Evolutionary conservation across 2,888 invertebrate genomes (phyloP), one percentile per base, ranked within the genome.

Genomic region (Dendrolimus houi): DNA sequence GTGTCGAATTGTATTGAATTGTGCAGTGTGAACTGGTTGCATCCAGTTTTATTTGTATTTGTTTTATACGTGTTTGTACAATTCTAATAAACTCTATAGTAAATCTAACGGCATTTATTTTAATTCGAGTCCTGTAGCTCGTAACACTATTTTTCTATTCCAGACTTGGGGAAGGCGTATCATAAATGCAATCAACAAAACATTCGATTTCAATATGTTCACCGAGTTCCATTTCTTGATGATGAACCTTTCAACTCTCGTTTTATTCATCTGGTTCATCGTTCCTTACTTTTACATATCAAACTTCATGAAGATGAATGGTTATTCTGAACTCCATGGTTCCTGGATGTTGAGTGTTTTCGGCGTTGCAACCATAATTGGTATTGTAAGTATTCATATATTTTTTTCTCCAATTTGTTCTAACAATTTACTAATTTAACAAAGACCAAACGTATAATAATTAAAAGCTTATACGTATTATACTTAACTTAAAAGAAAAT

Each of bases 241-340:
- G 73, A 95, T 98, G 91, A 96, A 96, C 61, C 74, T 98, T 12
- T 96, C 97, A n/a, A 98, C 97, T 59, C 93, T 97, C 66, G 92
- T 98, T 59, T 92, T 98, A 57, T 98, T 98, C 85, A 95, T 95
- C 72, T 98, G 97, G 96, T 96, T 96, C 81, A 98, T 99, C 74
- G 96, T 98, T 61, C 98, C 98, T 52, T 98, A 98, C 85, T 96
- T 98, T 79, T 98, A 97, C 85, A 93, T 98, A 63, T 95, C 96
- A 52, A 96, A 96, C 71, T 95, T 96, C 77, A 94, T 97, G 87
- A 89, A 91, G 52, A 75, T 73, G 62, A 81, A 70, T 57, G 92
- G 93, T 9, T 93, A 94, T 67, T 92, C 93, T 2, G 94, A 95
- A 68, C 88, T 92, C 0, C 92, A 94, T 56, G 95, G 95, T 9